Conservation (phyloP, 1,140 invertebrate species). For the Diploscapter pachys region DNA sequence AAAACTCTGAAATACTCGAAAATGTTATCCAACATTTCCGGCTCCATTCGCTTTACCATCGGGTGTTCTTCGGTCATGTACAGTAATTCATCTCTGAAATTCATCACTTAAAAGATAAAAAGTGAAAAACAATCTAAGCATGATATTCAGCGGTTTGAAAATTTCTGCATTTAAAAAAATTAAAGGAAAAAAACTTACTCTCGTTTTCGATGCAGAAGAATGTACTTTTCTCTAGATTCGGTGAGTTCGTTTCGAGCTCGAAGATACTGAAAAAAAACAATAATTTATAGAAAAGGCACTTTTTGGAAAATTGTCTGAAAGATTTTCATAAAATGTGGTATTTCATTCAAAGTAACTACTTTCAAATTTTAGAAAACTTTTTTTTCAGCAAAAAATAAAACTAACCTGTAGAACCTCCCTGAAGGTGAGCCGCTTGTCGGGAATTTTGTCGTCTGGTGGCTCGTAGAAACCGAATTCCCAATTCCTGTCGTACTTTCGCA, state of each 20-base stretch:
- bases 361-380: too few relatives aligned
- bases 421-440: slow-evolving; percentile 33
- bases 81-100: slow-evolving; percentile 5
- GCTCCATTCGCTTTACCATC: slow-evolving; percentile 19
- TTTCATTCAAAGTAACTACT: too few relatives aligned
- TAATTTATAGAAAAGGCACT: background rate
- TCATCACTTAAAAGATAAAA: too few relatives aligned
- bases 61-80: background rate
- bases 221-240: slow-evolving; percentile 3
- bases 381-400: background rate
- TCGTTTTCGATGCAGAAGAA: background rate
- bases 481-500: slow-evolving; percentile 30
- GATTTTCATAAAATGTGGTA: too few relatives aligned
- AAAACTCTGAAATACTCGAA: slow-evolving; percentile 40
- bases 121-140: too few relatives aligned
- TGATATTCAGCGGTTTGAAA: background rate
- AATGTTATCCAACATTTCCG: slow-evolving; percentile 32
- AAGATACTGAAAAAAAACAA: slow-evolving; percentile 7
- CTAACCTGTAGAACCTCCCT: slow-evolving; percentile 36
- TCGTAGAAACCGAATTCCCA: slow-evolving; percentile 44
- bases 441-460: slow-evolving; percentile 35
- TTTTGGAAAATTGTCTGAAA: too few relatives aligned
- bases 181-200: background rate
- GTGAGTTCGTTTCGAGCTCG: slow-evolving; percentile 19
- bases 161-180: background rate